Percentiles rank a stretch among this genome's conserved stretches.
Evolutionary conservation across 2,888 invertebrate species (phyloP).

Genomic region (Drosophila paramelanica): DNA sequence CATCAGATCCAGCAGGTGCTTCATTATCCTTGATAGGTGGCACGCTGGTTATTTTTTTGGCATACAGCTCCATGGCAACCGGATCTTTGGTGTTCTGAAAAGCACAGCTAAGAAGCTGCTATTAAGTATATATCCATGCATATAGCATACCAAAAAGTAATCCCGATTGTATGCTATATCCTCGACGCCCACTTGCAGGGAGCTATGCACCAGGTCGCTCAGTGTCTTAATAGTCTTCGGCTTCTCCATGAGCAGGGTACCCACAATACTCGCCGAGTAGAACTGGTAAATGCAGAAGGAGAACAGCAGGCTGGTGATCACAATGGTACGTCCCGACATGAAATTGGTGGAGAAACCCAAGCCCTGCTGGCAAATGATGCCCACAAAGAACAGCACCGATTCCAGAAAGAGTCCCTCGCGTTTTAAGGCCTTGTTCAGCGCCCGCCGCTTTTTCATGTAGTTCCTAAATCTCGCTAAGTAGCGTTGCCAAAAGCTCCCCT

Average conservation of each 20-base stretch:
- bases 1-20: not conserved
- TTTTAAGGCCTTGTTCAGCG: slow-evolving; percentile 33
- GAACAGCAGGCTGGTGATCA: slow-evolving; percentile 86
- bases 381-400: slow-evolving; percentile 84
- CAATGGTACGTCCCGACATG: slow-evolving; percentile 86
- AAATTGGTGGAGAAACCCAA: slow-evolving; percentile 81
- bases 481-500: slow-evolving; percentile 46
- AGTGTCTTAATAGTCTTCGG: slow-evolving; percentile 88
- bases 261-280: slow-evolving; percentile 90
- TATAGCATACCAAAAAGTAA: slow-evolving; percentile 87
- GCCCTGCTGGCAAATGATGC: slow-evolving; percentile 86
- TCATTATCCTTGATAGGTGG: slow-evolving; percentile 54
- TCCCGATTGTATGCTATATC: slow-evolving; percentile 88
- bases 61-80: slow-evolving; percentile 87
- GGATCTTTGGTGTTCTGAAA: slow-evolving; percentile 88
- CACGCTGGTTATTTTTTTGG: slow-evolving; percentile 86
- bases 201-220: slow-evolving; percentile 87
- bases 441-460: slow-evolving; percentile 40
- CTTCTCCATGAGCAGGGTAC: slow-evolving; percentile 87
- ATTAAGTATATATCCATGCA: not conserved
- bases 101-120: not conserved
- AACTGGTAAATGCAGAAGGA: slow-evolving; percentile 88
- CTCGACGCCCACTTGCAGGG: slow-evolving; percentile 87
- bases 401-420: slow-evolving; percentile 77
- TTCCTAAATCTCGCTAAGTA: slow-evolving; percentile 46